These are phyloP conservation scores for Micromys minutus DNA, from an alignment of 2,113 vertebrate genomes.

Conservation along the genomic window DNA sequence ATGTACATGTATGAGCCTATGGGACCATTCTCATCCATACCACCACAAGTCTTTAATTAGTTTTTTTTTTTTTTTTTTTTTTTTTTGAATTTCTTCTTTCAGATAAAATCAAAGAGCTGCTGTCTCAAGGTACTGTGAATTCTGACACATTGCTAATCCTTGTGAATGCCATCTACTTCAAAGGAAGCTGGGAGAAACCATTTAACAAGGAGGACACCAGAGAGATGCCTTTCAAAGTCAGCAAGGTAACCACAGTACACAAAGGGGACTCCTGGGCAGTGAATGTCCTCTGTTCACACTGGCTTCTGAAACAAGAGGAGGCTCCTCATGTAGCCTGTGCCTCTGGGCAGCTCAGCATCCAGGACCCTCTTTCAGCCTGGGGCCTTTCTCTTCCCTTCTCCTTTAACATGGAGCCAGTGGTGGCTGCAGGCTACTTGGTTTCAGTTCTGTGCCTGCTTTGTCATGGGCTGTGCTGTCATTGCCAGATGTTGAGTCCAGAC, in stretches of 20 bases:
- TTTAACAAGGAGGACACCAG: slow-evolving; percentile 4
- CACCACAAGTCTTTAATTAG: not conserved
- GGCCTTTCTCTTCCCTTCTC: too few species aligned
- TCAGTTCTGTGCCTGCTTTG: not conserved
- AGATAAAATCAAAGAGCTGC: slow-evolving; percentile 71
- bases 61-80: too few species aligned
- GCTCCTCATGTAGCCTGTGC: too few species aligned
- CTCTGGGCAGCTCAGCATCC: fast-evolving
- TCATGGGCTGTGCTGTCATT: not conserved
- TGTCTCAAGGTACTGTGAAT: not conserved
- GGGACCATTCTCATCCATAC: not conserved
- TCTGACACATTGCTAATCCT: slow-evolving; percentile 39
- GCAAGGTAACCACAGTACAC: slow-evolving; percentile 37
- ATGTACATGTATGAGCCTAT: not conserved
- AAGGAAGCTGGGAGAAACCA: slow-evolving; percentile 62
- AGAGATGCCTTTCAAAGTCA: slow-evolving; percentile 64
- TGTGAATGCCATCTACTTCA: slow-evolving; percentile 76
- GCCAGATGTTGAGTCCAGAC: not conserved
- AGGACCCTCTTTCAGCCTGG: fast-evolving
- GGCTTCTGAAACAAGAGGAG: not conserved
- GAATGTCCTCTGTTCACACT: fast-evolving
- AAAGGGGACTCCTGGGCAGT: not conserved
- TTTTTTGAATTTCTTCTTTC: not conserved
- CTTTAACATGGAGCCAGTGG: fast-evolving
- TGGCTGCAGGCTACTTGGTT: not conserved